Evolutionary conservation across 2,113 vertebrate species (phyloP), one percentile per base, ranked within the genome.

Genomic region (Beaufortia kweichowensis): DNA sequence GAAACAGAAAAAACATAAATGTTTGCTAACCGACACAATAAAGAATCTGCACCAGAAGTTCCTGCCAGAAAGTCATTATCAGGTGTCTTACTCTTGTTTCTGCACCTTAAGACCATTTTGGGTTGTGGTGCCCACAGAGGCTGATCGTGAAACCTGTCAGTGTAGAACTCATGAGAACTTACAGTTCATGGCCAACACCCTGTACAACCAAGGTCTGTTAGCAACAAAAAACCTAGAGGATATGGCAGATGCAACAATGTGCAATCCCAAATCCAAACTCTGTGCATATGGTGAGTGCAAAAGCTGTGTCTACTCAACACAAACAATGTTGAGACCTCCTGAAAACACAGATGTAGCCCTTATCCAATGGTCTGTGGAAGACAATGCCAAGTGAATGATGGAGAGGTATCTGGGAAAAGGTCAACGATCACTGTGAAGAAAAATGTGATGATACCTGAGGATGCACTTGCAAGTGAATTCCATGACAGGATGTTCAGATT

Each of bases 241-340:
- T n/a, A 62, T 70, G 55, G 24, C 33, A 46, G 55, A 74, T 61
- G 28, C 39, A 60, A 67, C 61, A 53, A 78, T 61, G 33, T 35
- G 3, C 33, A 8, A 35, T 35, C 33, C 33, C 33, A 35, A 35
- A 35, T 35, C 33, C 33, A 35, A 35, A 35, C 33, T 35, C 33
- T 35, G 33, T 35, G 33, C 33, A n/a, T n/a, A n/a, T n/a, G n/a
- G n/a, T n/a, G n/a, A n/a, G n/a, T n/a, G n/a, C n/a, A n/a, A n/a
- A n/a, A 35, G 8, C 8, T 35, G 33, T 35, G 4, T 62, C 26
- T 24, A 1, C 43, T 50, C 76, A 43, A 68, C 43, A 29, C 55
- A 69, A 2, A n/a, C 70, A 62, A 76, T 79, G 57, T 28, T 79
- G 19, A 79, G 23, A 76, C n/a, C 24, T 70, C 55, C 76, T 46